Percentiles rank a stretch among this genome's conserved stretches.
Conservation (phyloP, 2,113 vertebrate genomes). For the Columbina picui region DNA sequence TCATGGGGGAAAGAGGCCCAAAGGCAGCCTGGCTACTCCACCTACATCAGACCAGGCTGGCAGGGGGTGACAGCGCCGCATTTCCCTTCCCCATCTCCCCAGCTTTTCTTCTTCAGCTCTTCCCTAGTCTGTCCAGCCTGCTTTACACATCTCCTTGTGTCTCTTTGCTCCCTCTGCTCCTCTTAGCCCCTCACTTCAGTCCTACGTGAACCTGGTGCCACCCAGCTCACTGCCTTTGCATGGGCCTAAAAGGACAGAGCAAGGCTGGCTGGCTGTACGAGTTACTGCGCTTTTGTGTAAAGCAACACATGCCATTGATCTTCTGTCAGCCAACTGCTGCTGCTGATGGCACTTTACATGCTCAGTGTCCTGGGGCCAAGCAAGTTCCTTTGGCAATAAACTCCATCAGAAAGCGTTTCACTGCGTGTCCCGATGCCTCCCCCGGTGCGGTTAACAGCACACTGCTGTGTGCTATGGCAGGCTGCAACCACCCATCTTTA, state of each 20-base stretch:
- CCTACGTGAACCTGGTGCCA: neutral
- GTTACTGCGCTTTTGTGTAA: constrained; percentile 16
- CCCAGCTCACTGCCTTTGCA: neutral
- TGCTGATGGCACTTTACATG: neutral
- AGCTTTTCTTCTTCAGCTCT: neutral
- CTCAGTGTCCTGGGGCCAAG: neutral
- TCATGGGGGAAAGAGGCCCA: neutral
- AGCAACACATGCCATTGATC: neutral
- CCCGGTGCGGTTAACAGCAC: neutral
- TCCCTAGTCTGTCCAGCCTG: neutral
- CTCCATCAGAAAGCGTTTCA: neutral
- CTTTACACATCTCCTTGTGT: neutral
- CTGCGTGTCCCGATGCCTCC: neutral
- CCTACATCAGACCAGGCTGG: no score
- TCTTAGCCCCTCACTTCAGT: neutral
- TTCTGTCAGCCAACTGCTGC: constrained; percentile 1
- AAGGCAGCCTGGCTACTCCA: neutral
- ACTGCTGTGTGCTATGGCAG: neutral
- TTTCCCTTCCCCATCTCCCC: neutral
- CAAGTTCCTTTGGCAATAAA: constrained; percentile 4
- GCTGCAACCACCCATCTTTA: neutral
- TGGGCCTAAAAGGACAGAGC: neutral
- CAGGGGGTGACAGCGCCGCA: neutral
- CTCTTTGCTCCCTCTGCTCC: neutral
- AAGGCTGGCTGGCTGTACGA: neutral